Evolutionary conservation across 35 echinoderm and acorn worm genomes (phyloP).

Genomic region (Apostichopus parvimensis): DNA sequence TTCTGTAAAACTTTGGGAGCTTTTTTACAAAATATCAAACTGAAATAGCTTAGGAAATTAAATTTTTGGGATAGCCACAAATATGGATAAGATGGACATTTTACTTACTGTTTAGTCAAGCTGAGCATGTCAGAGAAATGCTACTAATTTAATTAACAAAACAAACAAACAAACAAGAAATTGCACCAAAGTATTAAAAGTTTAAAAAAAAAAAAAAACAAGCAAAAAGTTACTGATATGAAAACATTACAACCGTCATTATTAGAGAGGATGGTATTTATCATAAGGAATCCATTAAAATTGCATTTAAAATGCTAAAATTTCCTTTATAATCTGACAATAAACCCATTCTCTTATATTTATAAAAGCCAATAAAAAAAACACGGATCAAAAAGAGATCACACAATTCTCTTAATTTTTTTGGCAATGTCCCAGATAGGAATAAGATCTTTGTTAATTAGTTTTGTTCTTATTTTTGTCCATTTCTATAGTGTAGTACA

Average conservation of each 20-base stretch:
- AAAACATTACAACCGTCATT: constrained; percentile 20
- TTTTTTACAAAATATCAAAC: no score
- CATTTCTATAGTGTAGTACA: no score
- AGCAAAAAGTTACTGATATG: constrained; percentile 27
- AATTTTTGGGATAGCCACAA: constrained; percentile 9
- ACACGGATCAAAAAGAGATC: not conserved
- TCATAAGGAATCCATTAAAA: constrained; percentile 6
- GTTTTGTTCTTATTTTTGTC: no score
- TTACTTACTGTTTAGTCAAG: constrained; percentile 41
- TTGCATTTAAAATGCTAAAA: constrained; percentile 22
- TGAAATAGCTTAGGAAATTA: no score
- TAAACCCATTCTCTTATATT: not conserved
- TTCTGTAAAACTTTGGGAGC: no score
- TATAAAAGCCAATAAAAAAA: not conserved
- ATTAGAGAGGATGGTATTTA: not conserved
- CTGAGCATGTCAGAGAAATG: constrained; percentile 29
- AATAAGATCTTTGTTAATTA: no score
- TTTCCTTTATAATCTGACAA: not conserved
- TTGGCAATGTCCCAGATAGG: no score
- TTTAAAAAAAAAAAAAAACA: not conserved
- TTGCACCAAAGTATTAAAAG: constrained; percentile 30
- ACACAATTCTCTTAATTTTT: no score
- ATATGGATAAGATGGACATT: constrained; percentile 4
- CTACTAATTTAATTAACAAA: constrained; percentile 9
- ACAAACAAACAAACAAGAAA: constrained; percentile 33